Evolutionary conservation across 2,797 vertebrate genomes (phyloP), one percentile per base, ranked within the genome.

Genomic region (Danionella dracula): DNA sequence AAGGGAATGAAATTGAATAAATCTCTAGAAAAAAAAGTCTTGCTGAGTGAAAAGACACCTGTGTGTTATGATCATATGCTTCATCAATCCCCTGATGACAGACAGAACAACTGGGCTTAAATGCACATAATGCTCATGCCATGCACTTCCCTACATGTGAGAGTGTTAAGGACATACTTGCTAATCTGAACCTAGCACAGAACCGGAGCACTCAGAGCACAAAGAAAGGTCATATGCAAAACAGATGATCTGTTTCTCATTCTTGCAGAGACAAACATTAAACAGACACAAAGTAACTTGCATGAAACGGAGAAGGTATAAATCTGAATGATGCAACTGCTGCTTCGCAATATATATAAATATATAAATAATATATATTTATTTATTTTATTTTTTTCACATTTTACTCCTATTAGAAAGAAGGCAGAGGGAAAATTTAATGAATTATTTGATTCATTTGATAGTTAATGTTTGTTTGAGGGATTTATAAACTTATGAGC

Each of bases 51-150:
- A 31, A 12, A 53, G 35, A 9, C 50, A 35, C 19, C 37, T 46
- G 23, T 42, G 23, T 32, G n/a, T 44, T 17, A 21, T 4, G 23
- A 63, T 8, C 15, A 4, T 59, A 62, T 34, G 49, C 4, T 6
- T n/a, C n/a, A 20, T 15, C 13, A 45, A 54, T 54, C 31, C 2
- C n/a, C 27, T 54, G 48, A 45, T 65, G 50, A 65, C 62, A 65
- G 62, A 65, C 50, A 65, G 61, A 38, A 65, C 62, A 55, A 32
- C 29, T 65, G 50, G 40, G 53, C 48, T 32, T 31, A 41, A 20
- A 45, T 13, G n/a, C 46, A 51, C 16, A 41, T n/a, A n/a, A n/a
- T n/a, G n/a, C 59, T 40, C 20, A 48, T 16, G 29, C 21, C 58
- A 35, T 13, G 48, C 4, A 38, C 13, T 32, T 51, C 60, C 29